Conservation (phyloP, 2,888 invertebrate genomes). For the Polylopha cassiicola region DNA sequence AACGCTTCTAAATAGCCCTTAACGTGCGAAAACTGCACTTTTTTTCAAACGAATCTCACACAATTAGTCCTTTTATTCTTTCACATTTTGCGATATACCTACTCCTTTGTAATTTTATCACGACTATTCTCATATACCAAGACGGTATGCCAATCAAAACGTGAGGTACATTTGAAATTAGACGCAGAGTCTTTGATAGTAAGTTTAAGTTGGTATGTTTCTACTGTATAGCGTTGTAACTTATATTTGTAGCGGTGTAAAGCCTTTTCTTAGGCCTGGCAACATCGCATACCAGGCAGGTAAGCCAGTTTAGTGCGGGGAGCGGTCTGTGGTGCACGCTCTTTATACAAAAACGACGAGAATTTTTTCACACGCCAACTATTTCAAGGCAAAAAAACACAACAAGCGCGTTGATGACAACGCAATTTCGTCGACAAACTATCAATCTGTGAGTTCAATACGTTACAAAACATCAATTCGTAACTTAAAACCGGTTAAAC, state of each 20-base stretch:
- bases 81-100: slow-evolving; percentile 42
- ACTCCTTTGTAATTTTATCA: slow-evolving; percentile 52
- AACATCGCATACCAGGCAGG: slow-evolving; percentile 34
- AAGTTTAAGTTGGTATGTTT: not conserved
- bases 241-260: slow-evolving; percentile 27
- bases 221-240: too few relatives aligned
- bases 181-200: too few relatives aligned
- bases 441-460: slow-evolving; percentile 25
- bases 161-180: not conserved
- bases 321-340: slow-evolving; percentile 37
- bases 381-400: slow-evolving; percentile 29
- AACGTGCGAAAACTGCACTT: slow-evolving; percentile 43
- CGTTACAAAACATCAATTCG: slow-evolving; percentile 23
- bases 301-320: slow-evolving; percentile 42
- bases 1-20: slow-evolving; percentile 24
- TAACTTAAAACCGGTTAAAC: slow-evolving; percentile 41
- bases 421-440: slow-evolving; percentile 11
- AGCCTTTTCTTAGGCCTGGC: slow-evolving; percentile 46
- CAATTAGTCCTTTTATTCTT: slow-evolving; percentile 47
- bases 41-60: slow-evolving; percentile 40
- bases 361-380: slow-evolving; percentile 30
- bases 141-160: slow-evolving; percentile 7
- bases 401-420: slow-evolving; percentile 32
- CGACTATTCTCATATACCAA: slow-evolving; percentile 37
- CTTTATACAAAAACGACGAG: slow-evolving; percentile 11